Conservation (phyloP, 2,888 invertebrate genomes). For the Apomyelois bistriatella region DNA sequence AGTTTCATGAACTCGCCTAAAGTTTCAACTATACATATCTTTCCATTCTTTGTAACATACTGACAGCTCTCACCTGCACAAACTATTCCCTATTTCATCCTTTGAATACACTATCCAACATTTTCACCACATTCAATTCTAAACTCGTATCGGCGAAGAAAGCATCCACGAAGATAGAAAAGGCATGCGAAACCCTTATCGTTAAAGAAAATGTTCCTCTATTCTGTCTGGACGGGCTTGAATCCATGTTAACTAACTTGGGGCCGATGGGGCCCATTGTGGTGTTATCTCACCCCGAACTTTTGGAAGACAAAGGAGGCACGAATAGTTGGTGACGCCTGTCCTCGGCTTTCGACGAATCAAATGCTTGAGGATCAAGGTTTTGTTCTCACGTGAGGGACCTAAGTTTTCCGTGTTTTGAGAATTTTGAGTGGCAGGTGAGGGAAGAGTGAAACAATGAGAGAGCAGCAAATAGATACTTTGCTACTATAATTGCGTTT, state of each 20-base stretch:
- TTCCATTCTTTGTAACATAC: background rate
- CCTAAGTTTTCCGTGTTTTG: conserved; percentile 7
- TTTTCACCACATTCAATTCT: background rate
- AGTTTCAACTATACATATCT: too few species aligned
- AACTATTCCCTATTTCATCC: background rate
- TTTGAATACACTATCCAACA: background rate
- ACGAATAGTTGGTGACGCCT: conserved; percentile 41
- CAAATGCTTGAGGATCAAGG: conserved; percentile 14
- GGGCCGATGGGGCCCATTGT: conserved; percentile 60
- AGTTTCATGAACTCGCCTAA: too few species aligned
- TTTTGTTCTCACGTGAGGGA: background rate
- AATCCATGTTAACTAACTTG: conserved; percentile 58
- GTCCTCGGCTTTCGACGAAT: conserved; percentile 30
- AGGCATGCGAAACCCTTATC: conserved; percentile 10
- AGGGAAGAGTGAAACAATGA: background rate
- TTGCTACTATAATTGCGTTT: background rate
- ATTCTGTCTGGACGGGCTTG: conserved; percentile 43
- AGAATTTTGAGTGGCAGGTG: conserved; percentile 2
- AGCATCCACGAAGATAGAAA: conserved; percentile 5
- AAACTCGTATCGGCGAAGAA: conserved; percentile 7
- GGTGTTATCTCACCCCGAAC: conserved; percentile 61
- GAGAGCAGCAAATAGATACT: background rate
- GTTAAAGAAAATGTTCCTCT: conserved; percentile 37
- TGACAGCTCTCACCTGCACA: background rate
- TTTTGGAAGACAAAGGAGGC: conserved; percentile 58